These are phyloP conservation scores for Trichomycterus rosablanca DNA, from an alignment of 2,113 vertebrate genomes.

Conservation along the genomic window DNA sequence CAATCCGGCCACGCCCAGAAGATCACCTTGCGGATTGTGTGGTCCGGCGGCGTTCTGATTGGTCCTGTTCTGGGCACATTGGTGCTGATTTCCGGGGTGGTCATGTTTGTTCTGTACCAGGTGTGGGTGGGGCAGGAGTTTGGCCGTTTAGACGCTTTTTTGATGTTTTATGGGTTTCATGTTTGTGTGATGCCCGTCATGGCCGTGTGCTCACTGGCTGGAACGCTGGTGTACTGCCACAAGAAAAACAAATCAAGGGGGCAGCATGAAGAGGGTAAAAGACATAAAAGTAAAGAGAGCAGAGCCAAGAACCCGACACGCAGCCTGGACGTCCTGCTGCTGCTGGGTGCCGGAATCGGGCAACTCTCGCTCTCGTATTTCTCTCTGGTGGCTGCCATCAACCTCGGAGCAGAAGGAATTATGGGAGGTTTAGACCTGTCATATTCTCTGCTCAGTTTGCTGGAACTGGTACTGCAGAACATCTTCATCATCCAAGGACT, in stretches of 20 bases:
- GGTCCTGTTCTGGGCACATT: slow-evolving; percentile 69
- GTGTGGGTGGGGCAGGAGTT: slow-evolving; percentile 57
- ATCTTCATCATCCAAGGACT: slow-evolving; percentile 87
- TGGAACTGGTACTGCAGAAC: slow-evolving; percentile 82
- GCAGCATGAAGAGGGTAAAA: slow-evolving; percentile 13
- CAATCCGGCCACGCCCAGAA: slow-evolving; percentile 10
- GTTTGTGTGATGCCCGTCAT: slow-evolving; percentile 72
- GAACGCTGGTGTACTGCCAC: slow-evolving; percentile 62
- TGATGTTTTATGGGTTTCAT: slow-evolving; percentile 79
- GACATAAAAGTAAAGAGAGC: slow-evolving; percentile 68
- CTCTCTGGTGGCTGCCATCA: slow-evolving; percentile 81
- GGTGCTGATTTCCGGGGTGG: slow-evolving; percentile 60
- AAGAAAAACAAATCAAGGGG: neutral
- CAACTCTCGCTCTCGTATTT: slow-evolving; percentile 81
- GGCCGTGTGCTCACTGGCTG: slow-evolving; percentile 64
- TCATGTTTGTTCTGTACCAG: slow-evolving; percentile 79
- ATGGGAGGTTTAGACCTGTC: slow-evolving; percentile 76
- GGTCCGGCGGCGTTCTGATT: slow-evolving; percentile 42
- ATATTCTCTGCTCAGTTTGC: slow-evolving; percentile 76
- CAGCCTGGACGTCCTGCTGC: slow-evolving; percentile 77
- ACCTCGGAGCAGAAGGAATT: slow-evolving; percentile 44
- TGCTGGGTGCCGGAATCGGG: slow-evolving; percentile 76
- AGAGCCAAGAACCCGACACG: slow-evolving; percentile 80
- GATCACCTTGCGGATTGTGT: slow-evolving; percentile 61
- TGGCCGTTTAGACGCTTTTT: slow-evolving; percentile 56